These are phyloP conservation scores for Alitta virens DNA, from an alignment of 2,888 invertebrate genomes.

Conservation along the genomic window DNA sequence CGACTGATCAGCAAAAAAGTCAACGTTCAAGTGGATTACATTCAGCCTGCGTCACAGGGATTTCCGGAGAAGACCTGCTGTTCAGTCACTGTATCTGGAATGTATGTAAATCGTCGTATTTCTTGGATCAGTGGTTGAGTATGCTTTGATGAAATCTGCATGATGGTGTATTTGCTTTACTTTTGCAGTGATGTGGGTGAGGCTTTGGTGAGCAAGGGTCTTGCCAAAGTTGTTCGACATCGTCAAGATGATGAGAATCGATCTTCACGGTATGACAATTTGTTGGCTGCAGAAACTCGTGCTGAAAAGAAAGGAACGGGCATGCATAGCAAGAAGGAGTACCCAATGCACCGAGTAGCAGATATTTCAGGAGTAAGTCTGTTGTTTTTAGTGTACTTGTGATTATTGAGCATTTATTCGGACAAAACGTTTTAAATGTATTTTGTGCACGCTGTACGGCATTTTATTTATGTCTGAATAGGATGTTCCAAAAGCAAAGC, in stretches of 20 bases:
- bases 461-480: constrained; percentile 36
- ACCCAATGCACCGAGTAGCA: constrained; percentile 77
- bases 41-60: constrained; percentile 87
- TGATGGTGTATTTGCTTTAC: too few relatives aligned
- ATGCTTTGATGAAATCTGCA: too few relatives aligned
- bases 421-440: too few relatives aligned
- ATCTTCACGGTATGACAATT: constrained; percentile 87
- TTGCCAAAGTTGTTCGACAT: constrained; percentile 89
- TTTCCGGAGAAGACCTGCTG: constrained; percentile 91
- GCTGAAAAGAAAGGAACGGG: constrained; percentile 73
- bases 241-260: constrained; percentile 94
- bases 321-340: constrained; percentile 69
- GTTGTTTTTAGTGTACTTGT: background rate
- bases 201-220: constrained; percentile 83
- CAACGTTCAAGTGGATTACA: constrained; percentile 88
- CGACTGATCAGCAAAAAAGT: constrained; percentile 86
- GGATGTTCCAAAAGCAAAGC: constrained; percentile 75
- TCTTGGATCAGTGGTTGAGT: too few relatives aligned
- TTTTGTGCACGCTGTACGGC: too few relatives aligned
- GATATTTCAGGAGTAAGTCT: constrained; percentile 71
- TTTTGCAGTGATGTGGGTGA: constrained; percentile 83
- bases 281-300: constrained; percentile 88
- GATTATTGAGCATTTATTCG: too few relatives aligned
- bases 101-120: constrained; percentile 61
- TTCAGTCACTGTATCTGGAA: constrained; percentile 80